Evolutionary conservation across 2,113 vertebrate genomes (phyloP).

Genomic region (Rafetus swinhoei): DNA sequence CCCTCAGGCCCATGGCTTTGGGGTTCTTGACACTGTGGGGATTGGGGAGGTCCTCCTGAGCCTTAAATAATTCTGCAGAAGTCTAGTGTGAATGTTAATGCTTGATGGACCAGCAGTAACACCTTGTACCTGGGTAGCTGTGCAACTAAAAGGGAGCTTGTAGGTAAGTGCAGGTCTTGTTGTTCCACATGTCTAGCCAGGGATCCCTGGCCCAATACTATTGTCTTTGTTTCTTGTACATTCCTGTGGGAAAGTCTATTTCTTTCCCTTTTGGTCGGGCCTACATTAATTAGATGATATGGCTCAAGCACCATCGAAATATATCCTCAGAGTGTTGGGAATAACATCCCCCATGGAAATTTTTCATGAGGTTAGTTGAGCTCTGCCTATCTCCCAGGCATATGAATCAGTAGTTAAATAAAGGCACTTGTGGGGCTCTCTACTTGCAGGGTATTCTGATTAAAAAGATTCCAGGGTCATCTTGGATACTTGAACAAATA

Average conservation of each 20-base stretch:
- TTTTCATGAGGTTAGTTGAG: neutral
- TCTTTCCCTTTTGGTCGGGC: neutral
- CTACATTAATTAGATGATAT: neutral
- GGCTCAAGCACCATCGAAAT: neutral
- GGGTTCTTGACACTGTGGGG: no score
- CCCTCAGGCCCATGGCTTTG: no score
- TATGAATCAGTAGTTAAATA: conserved; percentile 38
- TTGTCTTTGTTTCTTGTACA: neutral
- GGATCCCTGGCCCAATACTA: neutral
- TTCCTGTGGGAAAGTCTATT: neutral
- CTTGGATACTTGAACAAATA: conserved; percentile 30
- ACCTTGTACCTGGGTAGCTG: neutral
- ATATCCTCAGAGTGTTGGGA: neutral
- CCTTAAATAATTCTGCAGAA: neutral
- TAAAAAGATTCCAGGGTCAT: conserved; percentile 47
- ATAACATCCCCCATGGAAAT: neutral
- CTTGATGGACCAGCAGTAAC: neutral
- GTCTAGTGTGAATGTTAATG: neutral
- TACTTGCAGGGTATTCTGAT: conserved; percentile 40
- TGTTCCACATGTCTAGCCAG: neutral
- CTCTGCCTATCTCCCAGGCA: conserved; percentile 56
- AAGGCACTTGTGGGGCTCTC: conserved; percentile 47
- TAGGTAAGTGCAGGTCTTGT: neutral
- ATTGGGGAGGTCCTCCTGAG: no score
- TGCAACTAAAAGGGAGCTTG: conserved; percentile 4